Evolutionary conservation across 1,140 invertebrate genomes (phyloP).

Genomic region (Drosophila littoralis): DNA sequence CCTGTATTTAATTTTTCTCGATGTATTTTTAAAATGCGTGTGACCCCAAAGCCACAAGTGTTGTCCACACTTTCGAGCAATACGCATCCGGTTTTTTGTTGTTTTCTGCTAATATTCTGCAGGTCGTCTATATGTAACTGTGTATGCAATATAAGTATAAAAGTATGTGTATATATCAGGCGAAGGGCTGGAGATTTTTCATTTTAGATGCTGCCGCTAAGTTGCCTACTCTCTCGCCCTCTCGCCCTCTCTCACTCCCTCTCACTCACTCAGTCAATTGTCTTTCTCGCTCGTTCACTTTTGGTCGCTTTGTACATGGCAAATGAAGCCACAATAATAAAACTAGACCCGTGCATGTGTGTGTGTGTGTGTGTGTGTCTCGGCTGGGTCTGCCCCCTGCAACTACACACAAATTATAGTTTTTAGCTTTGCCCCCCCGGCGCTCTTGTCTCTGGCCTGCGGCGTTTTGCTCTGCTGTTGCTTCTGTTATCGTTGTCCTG

Average conservation of each 20-base stretch:
- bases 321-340: constrained; percentile 83
- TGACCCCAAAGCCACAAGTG: constrained; percentile 67
- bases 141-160: constrained; percentile 19
- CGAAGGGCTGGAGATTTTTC: constrained; percentile 69
- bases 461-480: constrained; percentile 18
- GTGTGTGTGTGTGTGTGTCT: constrained; percentile 20
- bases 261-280: neutral
- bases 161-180: constrained; percentile 25
- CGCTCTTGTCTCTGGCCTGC: neutral
- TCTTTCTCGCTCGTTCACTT: neutral
- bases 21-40: constrained; percentile 9
- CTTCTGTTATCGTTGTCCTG: constrained; percentile 56
- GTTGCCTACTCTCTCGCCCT: constrained; percentile 27
- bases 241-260: constrained; percentile 1
- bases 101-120: constrained; percentile 11
- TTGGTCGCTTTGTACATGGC: constrained; percentile 62
- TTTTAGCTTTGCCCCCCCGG: constrained; percentile 50
- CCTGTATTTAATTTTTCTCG: neutral
- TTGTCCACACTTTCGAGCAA: constrained; percentile 27
- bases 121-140: constrained; percentile 33
- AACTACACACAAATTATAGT: constrained; percentile 75
- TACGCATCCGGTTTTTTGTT: neutral
- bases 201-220: constrained; percentile 74
- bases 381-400: neutral
- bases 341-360: constrained; percentile 44